Conservation (phyloP, 1,140 invertebrate genomes). For the Brachionus plicatilis region DNA sequence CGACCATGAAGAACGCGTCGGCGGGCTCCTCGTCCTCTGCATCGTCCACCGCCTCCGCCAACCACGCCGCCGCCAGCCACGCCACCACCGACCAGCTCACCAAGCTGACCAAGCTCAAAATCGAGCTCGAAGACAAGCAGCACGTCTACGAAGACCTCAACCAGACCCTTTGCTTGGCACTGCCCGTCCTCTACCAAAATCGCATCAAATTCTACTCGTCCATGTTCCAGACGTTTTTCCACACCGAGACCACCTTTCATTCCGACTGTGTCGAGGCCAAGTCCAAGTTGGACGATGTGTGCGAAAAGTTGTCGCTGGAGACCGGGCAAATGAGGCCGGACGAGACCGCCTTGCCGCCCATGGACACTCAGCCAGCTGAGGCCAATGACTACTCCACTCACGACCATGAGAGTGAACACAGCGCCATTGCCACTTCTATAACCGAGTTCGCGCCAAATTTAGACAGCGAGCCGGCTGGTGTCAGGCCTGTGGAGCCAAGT, state of each 20-base stretch:
- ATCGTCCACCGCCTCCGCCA: background rate
- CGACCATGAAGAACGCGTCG: background rate
- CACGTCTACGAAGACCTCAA: slow-evolving; percentile 35
- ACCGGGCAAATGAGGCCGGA: background rate
- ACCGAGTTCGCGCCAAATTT: background rate
- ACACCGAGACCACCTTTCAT: slow-evolving; percentile 40
- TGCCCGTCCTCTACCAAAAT: slow-evolving; percentile 14
- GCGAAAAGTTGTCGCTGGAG: background rate
- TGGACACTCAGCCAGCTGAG: background rate
- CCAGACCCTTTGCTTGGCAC: slow-evolving; percentile 21
- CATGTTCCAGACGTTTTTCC: slow-evolving; percentile 37
- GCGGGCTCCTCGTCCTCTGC: slow-evolving; percentile 1
- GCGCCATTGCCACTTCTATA: background rate
- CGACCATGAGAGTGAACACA: background rate
- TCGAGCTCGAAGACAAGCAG: slow-evolving; percentile 34
- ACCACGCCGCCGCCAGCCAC: background rate
- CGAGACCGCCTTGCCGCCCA: background rate
- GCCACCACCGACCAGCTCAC: slow-evolving; percentile 20
- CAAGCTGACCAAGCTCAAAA: slow-evolving; percentile 39
- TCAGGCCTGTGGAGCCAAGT: background rate
- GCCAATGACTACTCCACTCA: background rate
- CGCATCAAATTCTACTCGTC: slow-evolving; percentile 34
- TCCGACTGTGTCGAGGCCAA: slow-evolving; percentile 29
- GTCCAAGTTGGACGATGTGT: slow-evolving; percentile 17
- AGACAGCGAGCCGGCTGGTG: background rate